These are phyloP conservation scores for Pseudochirops corinnae DNA, from an alignment of 2,797 vertebrate species.

Conservation along the genomic window DNA sequence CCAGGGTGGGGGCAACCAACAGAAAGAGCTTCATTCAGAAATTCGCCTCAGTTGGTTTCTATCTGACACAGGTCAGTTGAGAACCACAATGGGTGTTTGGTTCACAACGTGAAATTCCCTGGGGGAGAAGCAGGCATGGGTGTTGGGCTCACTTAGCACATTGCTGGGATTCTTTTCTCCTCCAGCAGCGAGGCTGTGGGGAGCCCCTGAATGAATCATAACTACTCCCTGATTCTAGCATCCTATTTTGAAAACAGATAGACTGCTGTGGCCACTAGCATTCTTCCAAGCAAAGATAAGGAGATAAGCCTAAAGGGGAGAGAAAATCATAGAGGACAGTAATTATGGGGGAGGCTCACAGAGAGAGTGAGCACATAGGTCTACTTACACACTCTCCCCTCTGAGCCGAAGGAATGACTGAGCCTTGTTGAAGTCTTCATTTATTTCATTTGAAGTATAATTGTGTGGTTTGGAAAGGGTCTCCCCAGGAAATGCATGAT, in stretches of 20 bases:
- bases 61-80: not conserved
- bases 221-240: conserved; percentile 21
- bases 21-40: conserved; percentile 1
- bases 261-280: conserved; percentile 8
- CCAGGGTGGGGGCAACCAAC: not conserved
- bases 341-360: not conserved
- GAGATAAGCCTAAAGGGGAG: not conserved
- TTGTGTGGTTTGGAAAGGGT: conserved; percentile 34
- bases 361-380: conserved; percentile 33
- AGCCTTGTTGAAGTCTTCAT: conserved; percentile 25
- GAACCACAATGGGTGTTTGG: conserved; percentile 34
- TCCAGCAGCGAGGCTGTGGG: not conserved
- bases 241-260: not conserved
- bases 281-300: not conserved
- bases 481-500: conserved; percentile 19
- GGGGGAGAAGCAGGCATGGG: conserved; percentile 3
- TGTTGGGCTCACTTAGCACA: not conserved
- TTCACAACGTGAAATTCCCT: not conserved
- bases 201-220: not conserved
- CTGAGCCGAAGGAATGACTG: conserved; percentile 28
- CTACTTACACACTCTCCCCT: not conserved
- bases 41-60: not conserved
- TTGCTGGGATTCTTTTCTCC: not conserved
- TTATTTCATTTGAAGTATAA: conserved; percentile 5
- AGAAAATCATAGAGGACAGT: conserved; percentile 1